Evolutionary conservation across 2,113 vertebrate species (phyloP), one percentile per base, ranked within the genome.

Genomic region (Phalacrocorax carbo): DNA sequence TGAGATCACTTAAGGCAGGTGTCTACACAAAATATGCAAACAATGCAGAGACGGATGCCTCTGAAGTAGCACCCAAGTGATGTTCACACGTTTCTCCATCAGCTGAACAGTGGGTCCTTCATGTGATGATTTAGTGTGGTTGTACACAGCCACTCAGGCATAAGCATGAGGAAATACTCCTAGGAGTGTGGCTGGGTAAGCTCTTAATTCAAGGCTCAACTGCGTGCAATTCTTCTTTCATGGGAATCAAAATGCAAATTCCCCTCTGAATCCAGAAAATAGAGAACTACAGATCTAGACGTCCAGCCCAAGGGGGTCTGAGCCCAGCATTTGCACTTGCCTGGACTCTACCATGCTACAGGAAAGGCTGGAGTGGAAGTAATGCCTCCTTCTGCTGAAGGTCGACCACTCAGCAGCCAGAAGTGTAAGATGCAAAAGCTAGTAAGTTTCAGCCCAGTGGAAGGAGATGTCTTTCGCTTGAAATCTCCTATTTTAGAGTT

Each of bases 211-310:
- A 90, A 88, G 32, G 61, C 78, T 97, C 66, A 76, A 57, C 36
- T 72, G 32, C 11, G 40, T 19, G 13, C 54, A 80, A 16, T 36
- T 40, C 60, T 90, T 18, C 65, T 83, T 93, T 72, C 1, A 2
- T 60, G 26, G 52, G 65, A 95, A 87, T 89, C 52, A 86, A 94
- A 93, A 94, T 61, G 88, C 9, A 82, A 86, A 96, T 93, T 89
- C 36, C 48, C 9, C 22, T 89, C 61, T 82, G 78, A 96, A 86
- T n/a, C 7, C 20, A 15, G 23, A 82, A 77, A 82, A 86, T 4
- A 32, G 29, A 65, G 66, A 86, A 32, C 10, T 1, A 48, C 46
- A 88, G 15, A 55, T 48, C 11, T 10, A 64, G 19, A 26, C 7
- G 12, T 66, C 29, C 46, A 51, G 46, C 11, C 11, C 0, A 0